phyloP scores from a whole-genome alignment of 2,888 invertebrate species.

The Thymelicus lineola region DNA sequence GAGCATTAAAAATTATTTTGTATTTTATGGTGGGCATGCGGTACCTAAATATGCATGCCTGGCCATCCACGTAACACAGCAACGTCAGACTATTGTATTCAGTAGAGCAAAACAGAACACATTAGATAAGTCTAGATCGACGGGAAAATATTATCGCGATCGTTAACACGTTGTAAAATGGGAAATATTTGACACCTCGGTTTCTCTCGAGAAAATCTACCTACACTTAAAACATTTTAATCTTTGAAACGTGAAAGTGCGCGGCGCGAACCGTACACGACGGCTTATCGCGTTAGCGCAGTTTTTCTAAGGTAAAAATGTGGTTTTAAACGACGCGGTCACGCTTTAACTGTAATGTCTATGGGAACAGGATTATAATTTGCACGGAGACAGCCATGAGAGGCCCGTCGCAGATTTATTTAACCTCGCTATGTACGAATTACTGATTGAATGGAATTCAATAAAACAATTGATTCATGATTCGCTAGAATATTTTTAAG shows the following conservation, averaged over 20 bases:
- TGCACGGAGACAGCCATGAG: neutral
- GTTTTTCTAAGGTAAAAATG: slow-evolving; percentile 16
- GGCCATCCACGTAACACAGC: slow-evolving; percentile 23
- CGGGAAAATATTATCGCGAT: neutral
- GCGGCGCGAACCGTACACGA: neutral
- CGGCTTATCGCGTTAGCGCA: slow-evolving; percentile 24
- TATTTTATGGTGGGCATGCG: slow-evolving; percentile 8
- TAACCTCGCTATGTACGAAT: neutral
- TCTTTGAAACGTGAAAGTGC: slow-evolving; percentile 37
- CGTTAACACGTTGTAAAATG: neutral
- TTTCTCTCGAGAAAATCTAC: neutral
- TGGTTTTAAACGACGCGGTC: slow-evolving; percentile 3
- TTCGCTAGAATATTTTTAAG: neutral
- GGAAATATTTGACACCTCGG: neutral
- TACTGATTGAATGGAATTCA: neutral
- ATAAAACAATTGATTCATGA: neutral
- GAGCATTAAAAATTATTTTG: slow-evolving; percentile 1
- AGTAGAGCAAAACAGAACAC: slow-evolving; percentile 19
- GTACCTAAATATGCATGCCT: slow-evolving; percentile 21
- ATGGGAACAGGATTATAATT: slow-evolving; percentile 9
- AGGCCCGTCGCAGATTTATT: neutral
- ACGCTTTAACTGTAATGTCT: slow-evolving; percentile 9
- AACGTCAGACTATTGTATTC: slow-evolving; percentile 31
- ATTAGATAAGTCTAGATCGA: neutral
- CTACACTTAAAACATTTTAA: neutral